Evolutionary conservation across 2,113 vertebrate genomes (phyloP), one percentile per base, ranked within the genome.

Genomic region (Callionymus lyra): DNA sequence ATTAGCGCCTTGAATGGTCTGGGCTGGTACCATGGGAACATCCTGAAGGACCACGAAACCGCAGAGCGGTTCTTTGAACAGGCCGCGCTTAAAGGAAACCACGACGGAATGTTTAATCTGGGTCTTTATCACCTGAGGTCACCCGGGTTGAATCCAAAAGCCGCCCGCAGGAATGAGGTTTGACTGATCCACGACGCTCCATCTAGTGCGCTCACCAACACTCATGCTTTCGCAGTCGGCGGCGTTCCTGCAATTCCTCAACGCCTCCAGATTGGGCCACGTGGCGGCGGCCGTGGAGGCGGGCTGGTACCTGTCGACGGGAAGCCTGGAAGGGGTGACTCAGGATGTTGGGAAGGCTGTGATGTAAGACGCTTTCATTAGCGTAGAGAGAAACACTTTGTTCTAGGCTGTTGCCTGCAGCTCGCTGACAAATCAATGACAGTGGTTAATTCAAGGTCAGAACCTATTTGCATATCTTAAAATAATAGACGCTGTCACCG

Each of bases 11-110:
- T 97, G 73, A 98, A 95, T 32, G 90, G 87, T 44, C 59, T 97
- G 35, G 93, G 93, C 39, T 97, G 91, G 91, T 94, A 94, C 69
- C 88, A 93, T 65, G 86, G 91, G 69, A 83, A 70, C 32, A 81
- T 88, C 36, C 84, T 79, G 53, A 87, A 78, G 44, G 86, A 94
- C 59, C 80, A 83, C 47, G 61, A 14, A 38, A 87, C 77, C 48
- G 91, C 91, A 0, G 65, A 82, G 1, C 66, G 81, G 21, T 91
- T 90, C 63, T 98, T 89, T 80, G 63, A 89, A 48, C 64, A 85
- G 71, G 93, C 92, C 1, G 90, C 91, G 47, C 74, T 83, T 16
- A 43, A 90, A 38, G 91, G 92, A 19, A 95, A 86, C 54, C 70
- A 68, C 1, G 90, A 96, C 15, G 90, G 81, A 2, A 81, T 91